phyloP scores from a whole-genome alignment of 2,797 vertebrate genomes.

The Liasis olivaceus region DNA sequence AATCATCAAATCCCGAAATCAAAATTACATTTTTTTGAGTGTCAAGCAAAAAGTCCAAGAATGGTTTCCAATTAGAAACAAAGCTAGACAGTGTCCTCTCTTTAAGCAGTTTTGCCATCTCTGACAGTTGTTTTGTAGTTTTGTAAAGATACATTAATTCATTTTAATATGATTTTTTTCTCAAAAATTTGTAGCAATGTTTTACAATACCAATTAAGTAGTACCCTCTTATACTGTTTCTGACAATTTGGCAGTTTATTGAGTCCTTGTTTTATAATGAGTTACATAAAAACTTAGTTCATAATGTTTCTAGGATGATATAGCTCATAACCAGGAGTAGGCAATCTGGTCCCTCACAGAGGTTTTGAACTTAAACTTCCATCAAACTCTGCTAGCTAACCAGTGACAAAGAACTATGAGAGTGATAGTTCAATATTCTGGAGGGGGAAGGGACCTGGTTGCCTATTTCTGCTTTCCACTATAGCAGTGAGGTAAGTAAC shows the following conservation, averaged over 20 bases:
- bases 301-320: not conserved
- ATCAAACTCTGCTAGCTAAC: not conserved
- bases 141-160: not conserved
- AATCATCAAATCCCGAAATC: too few species aligned
- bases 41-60: too few species aligned
- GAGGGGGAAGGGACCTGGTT: not conserved
- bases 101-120: too few species aligned
- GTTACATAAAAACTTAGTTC: not conserved
- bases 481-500: not conserved
- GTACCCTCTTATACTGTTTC: not conserved
- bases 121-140: not conserved
- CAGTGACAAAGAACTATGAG: not conserved
- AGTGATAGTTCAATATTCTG: not conserved
- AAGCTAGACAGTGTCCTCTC: too few species aligned
- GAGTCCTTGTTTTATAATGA: not conserved
- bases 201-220: not conserved
- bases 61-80: too few species aligned
- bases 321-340: not conserved
- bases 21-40: too few species aligned
- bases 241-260: not conserved
- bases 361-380: not conserved
- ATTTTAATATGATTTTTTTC: not conserved
- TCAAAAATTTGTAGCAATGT: not conserved
- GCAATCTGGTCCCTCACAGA: not conserved
- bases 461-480: not conserved